Percentiles rank a stretch among this genome's conserved stretches.
Evolutionary conservation across 1,140 invertebrate genomes (phyloP).

Genomic region (Bombyx mori): ASM3026992v2 NC_085116.1:7821001-7821500

Average conservation of each 20-base stretch:
- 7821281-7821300: conserved; percentile 24
- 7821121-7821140: conserved; percentile 15
- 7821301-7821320: conserved; percentile 5
- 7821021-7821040: conserved; percentile 29
- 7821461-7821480: no score
- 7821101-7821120: conserved; percentile 25
- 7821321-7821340: conserved; percentile 9
- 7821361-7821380: no score
- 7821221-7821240: conserved; percentile 42
- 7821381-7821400: no score
- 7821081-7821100: conserved; percentile 19
- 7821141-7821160: conserved; percentile 29
- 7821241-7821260: conserved; percentile 36
- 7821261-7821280: conserved; percentile 37
- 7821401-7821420: no score
- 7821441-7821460: no score
- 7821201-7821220: conserved; percentile 27
- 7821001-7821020: conserved; percentile 21
- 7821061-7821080: conserved; percentile 26
- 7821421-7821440: no score
- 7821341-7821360: no score
- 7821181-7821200: conserved; percentile 21
- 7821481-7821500: no score
- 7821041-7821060: conserved; percentile 28
- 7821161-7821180: conserved; percentile 24